These are phyloP conservation scores for Albula goreensis DNA, from an alignment of 2,113 vertebrate genomes.

Conservation along the genomic window DNA sequence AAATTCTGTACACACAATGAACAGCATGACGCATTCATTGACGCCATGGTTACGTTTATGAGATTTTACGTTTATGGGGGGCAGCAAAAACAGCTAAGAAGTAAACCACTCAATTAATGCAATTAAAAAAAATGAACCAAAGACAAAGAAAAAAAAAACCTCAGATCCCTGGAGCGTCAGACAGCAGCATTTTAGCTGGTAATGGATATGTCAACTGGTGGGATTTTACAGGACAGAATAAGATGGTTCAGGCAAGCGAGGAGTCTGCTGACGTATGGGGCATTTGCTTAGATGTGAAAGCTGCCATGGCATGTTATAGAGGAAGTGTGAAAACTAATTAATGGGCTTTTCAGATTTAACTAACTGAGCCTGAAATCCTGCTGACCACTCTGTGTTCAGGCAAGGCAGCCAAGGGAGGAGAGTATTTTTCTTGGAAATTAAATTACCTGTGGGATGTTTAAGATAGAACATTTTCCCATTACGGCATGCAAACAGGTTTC, in stretches of 20 bases:
- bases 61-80: background rate
- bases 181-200: background rate
- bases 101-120: background rate
- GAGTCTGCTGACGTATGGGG: background rate
- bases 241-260: background rate
- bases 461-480: slow-evolving; percentile 35
- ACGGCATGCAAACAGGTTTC: slow-evolving; percentile 26
- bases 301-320: slow-evolving; percentile 29
- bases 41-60: background rate
- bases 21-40: too few species aligned
- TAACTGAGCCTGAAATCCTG: slow-evolving; percentile 28
- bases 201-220: slow-evolving; percentile 16
- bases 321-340: slow-evolving; percentile 42
- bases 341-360: slow-evolving; percentile 42
- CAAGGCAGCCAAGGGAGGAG: background rate
- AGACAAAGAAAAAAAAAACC: background rate
- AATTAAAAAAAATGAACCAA: background rate
- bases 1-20: background rate
- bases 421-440: slow-evolving; percentile 34
- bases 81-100: background rate
- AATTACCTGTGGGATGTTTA: slow-evolving; percentile 31
- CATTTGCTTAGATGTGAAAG: slow-evolving; percentile 18
- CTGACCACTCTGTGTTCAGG: slow-evolving; percentile 29
- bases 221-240: background rate
- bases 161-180: background rate